phyloP scores from a whole-genome alignment of 2,888 invertebrate genomes.

The Ichneumoninae sp. region DNA sequence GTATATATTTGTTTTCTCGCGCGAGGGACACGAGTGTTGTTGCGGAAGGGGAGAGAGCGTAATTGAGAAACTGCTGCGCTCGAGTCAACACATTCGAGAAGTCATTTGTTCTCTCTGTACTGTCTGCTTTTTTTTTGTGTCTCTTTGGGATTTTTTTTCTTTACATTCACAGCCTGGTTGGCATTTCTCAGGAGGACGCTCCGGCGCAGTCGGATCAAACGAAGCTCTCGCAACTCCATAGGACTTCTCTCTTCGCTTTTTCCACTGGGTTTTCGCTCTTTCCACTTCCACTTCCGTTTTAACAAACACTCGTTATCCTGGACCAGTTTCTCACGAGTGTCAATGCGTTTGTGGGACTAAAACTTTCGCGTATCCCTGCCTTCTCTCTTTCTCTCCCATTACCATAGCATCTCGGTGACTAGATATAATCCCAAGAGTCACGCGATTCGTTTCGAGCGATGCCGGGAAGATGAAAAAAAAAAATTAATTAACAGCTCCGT shows the following conservation, averaged over 20 bases:
- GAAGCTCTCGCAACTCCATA: not conserved
- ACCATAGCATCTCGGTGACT: slow-evolving; percentile 57
- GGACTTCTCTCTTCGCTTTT: slow-evolving; percentile 22
- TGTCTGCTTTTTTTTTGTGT: slow-evolving; percentile 53
- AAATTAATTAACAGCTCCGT: slow-evolving; percentile 19
- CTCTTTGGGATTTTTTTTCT: slow-evolving; percentile 81
- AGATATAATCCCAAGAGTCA: slow-evolving; percentile 52
- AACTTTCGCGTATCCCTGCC: not conserved
- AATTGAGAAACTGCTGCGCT: slow-evolving; percentile 10
- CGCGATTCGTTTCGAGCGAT: slow-evolving; percentile 49
- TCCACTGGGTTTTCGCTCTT: slow-evolving; percentile 27
- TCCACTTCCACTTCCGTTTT: not conserved
- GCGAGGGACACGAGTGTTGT: slow-evolving; percentile 37
- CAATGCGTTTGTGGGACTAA: slow-evolving; percentile 44
- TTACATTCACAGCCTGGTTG: slow-evolving; percentile 93
- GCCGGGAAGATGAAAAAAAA: slow-evolving; percentile 41
- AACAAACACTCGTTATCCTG: slow-evolving; percentile 37
- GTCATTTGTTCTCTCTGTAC: slow-evolving; percentile 28
- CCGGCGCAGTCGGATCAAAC: slow-evolving; percentile 25
- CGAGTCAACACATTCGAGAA: slow-evolving; percentile 23
- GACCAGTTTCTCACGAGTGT: slow-evolving; percentile 49
- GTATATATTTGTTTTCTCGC: slow-evolving; percentile 32
- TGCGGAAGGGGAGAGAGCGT: slow-evolving; percentile 34
- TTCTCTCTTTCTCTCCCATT: slow-evolving; percentile 35
- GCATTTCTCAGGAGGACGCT: slow-evolving; percentile 87